Conservation (phyloP, 2,888 invertebrate genomes). For the Penaeus monodon region DNA sequence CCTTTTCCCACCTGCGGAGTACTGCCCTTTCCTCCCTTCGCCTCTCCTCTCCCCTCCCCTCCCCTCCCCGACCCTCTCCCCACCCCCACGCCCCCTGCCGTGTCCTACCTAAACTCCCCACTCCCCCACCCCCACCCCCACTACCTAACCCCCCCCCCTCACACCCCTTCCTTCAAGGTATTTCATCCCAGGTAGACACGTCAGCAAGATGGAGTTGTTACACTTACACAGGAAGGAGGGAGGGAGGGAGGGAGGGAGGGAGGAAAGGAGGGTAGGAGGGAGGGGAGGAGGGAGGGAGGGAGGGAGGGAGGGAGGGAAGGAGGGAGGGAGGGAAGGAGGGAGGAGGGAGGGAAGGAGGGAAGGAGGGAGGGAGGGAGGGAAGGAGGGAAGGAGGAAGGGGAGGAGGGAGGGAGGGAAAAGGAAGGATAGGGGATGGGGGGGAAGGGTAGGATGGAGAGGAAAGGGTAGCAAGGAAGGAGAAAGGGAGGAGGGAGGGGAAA, state of each 20-base stretch:
- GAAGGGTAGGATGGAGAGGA: fast-evolving
- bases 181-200: no score
- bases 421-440: no score
- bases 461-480: not conserved
- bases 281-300: not conserved
- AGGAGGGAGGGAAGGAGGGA: not conserved
- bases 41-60: no score
- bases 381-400: not conserved
- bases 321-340: not conserved
- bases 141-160: no score
- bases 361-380: not conserved
- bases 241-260: not conserved
- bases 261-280: not conserved
- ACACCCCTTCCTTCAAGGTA: no score
- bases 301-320: not conserved
- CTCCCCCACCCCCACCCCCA: no score
- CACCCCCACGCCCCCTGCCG: no score
- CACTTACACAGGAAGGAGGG: not conserved
- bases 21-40: no score
- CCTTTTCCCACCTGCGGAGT: no score
- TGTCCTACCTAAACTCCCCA: no score
- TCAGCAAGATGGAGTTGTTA: not conserved
- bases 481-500: not conserved
- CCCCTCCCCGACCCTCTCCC: no score
- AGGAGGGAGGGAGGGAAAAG: not conserved